Conservation (phyloP, 1,140 invertebrate genomes). For the Neodiprion virginianus region DNA sequence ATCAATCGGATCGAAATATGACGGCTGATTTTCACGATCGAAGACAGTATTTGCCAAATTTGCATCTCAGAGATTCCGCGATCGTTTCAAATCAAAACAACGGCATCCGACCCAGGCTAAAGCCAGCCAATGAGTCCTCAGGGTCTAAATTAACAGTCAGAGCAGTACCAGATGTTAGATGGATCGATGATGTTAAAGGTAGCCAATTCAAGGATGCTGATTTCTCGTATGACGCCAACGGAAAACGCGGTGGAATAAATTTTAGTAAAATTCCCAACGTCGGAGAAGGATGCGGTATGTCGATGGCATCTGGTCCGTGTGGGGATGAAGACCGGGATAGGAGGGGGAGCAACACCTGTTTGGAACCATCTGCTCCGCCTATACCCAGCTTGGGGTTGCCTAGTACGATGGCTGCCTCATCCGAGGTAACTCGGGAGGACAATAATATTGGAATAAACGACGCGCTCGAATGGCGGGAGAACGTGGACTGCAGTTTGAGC, state of each 20-base stretch:
- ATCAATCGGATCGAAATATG: constrained; percentile 81
- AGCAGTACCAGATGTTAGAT: constrained; percentile 45
- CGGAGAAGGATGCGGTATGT: constrained; percentile 25
- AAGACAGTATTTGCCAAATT: constrained; percentile 31
- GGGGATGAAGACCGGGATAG: constrained; percentile 31
- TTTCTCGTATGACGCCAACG: not conserved
- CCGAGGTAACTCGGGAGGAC: not conserved
- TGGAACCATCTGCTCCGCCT: constrained; percentile 43
- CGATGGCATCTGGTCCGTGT: constrained; percentile 22
- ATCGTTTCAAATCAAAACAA: constrained; percentile 41
- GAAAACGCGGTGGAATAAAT: constrained; percentile 14
- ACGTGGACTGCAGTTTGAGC: constrained; percentile 41
- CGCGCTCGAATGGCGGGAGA: constrained; percentile 44
- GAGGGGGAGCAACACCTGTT: constrained; percentile 48
- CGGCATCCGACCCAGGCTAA: constrained; percentile 26
- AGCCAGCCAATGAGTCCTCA: constrained; percentile 29
- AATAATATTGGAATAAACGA: constrained; percentile 23
- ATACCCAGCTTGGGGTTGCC: constrained; percentile 23
- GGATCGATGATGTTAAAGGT: constrained; percentile 33
- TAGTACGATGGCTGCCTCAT: not conserved
- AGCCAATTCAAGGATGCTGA: not conserved
- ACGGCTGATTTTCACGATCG: constrained; percentile 76
- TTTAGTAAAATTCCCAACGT: not conserved
- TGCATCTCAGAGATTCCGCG: constrained; percentile 46
- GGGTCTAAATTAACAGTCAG: constrained; percentile 49